Evolutionary conservation across 2,797 vertebrate genomes (phyloP).

Genomic region (Mormyrops boulengeri): DNA sequence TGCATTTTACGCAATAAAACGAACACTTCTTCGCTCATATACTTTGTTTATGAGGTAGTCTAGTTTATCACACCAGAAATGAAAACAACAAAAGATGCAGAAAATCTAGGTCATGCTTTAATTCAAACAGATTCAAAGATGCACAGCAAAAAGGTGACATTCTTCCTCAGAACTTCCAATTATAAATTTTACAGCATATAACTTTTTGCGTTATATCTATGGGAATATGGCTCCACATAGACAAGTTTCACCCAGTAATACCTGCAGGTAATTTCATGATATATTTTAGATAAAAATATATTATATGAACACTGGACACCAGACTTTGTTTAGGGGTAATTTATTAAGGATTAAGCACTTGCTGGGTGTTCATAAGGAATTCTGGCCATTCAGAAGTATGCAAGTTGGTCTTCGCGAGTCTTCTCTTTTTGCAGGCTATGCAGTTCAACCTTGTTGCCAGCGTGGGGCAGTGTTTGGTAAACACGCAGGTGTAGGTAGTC

Average conservation of each 20-base stretch:
- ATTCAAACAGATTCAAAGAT: background rate
- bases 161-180: background rate
- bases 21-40: background rate
- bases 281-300: background rate
- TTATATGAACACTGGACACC: background rate
- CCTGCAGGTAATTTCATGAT: background rate
- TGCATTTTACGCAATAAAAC: background rate
- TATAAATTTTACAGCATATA: background rate
- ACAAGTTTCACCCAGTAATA: background rate
- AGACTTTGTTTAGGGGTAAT: background rate
- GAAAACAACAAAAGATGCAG: background rate
- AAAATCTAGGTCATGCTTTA: background rate
- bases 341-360: background rate
- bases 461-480: conserved; percentile 25
- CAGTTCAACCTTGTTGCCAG: background rate
- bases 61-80: background rate
- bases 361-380: background rate
- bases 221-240: background rate
- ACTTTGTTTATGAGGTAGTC: background rate
- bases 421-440: background rate
- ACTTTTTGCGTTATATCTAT: background rate
- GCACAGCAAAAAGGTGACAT: background rate
- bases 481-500: conserved; percentile 63
- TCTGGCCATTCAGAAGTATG: background rate
- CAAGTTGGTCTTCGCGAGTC: background rate